Evolutionary conservation across 2,113 vertebrate genomes (phyloP).

Genomic region (Amphiprion ocellaris): DNA sequence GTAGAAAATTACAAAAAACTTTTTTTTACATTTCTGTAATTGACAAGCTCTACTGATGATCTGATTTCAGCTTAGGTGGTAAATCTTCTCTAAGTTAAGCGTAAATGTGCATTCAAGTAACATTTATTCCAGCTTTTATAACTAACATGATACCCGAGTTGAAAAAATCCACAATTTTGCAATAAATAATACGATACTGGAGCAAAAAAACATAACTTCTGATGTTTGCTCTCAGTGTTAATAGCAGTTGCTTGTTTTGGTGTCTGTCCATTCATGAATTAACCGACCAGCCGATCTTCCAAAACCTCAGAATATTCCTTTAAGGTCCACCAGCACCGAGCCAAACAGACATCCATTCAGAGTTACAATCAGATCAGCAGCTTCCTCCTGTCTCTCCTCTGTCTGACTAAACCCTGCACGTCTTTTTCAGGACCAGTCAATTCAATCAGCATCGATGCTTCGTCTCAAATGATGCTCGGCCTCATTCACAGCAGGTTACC

Average conservation of each 20-base stretch:
- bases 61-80: too few species aligned
- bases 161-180: neutral
- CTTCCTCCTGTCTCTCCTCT: conserved; percentile 53
- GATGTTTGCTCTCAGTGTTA: too few species aligned
- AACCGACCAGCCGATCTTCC: neutral
- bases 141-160: too few species aligned
- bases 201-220: neutral
- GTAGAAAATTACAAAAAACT: too few species aligned
- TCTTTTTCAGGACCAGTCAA: conserved; percentile 67
- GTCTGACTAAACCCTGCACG: conserved; percentile 47
- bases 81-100: too few species aligned
- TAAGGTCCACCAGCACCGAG: neutral
- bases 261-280: neutral
- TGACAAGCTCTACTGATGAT: too few species aligned
- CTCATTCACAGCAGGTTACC: conserved; percentile 61
- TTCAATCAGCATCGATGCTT: conserved; percentile 73
- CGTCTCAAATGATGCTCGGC: conserved; percentile 53
- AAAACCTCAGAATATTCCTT: neutral
- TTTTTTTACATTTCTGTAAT: too few species aligned
- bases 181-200: neutral
- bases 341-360: conserved; percentile 45
- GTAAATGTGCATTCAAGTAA: too few species aligned
- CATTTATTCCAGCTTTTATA: too few species aligned
- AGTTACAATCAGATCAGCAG: conserved; percentile 49
- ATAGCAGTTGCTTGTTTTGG: neutral